Percentiles rank a stretch among this genome's conserved stretches.
Evolutionary conservation across 2,888 invertebrate species (phyloP).

Genomic region (Troides aeacus): DNA sequence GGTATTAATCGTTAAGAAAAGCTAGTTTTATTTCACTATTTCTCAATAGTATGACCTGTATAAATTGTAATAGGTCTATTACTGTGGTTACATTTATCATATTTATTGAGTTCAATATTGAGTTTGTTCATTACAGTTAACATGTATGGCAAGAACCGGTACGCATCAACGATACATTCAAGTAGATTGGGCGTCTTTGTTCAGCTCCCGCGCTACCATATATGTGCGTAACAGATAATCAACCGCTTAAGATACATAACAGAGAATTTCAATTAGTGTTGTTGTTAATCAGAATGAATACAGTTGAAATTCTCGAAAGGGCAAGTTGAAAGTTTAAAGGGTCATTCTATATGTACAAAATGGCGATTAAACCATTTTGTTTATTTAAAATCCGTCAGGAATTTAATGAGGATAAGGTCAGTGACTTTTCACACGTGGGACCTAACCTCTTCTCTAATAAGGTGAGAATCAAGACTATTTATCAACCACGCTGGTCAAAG

Average conservation of each 20-base stretch:
- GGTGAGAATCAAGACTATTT: too few relatives aligned
- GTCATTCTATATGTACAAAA: slow-evolving; percentile 17
- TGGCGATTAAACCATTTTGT: background rate
- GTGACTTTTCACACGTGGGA: background rate
- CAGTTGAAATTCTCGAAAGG: slow-evolving; percentile 8
- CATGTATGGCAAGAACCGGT: background rate
- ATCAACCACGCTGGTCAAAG: too few relatives aligned
- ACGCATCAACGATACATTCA: slow-evolving; percentile 3
- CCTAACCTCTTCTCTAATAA: too few relatives aligned
- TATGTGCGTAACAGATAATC: slow-evolving; percentile 7
- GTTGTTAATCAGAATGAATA: slow-evolving; percentile 19
- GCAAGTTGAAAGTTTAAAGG: slow-evolving; percentile 16
- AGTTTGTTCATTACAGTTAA: background rate
- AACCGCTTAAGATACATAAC: slow-evolving; percentile 10
- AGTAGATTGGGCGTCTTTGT: slow-evolving; percentile 20
- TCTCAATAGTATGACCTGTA: too few relatives aligned
- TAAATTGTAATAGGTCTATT: too few relatives aligned
- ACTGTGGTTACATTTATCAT: too few relatives aligned
- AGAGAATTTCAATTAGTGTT: slow-evolving; percentile 24
- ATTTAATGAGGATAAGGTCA: background rate
- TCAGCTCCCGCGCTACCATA: slow-evolving; percentile 6
- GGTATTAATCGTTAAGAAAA: too few relatives aligned
- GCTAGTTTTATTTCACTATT: too few relatives aligned
- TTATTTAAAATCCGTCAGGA: background rate
- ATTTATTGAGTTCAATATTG: background rate